A percentile compares a stretch with the other conserved stretches of the same genome.
These are phyloP conservation scores for Pheucticus melanocephalus DNA, from an alignment of 2,113 vertebrate genomes.

Conservation along the genomic window DNA sequence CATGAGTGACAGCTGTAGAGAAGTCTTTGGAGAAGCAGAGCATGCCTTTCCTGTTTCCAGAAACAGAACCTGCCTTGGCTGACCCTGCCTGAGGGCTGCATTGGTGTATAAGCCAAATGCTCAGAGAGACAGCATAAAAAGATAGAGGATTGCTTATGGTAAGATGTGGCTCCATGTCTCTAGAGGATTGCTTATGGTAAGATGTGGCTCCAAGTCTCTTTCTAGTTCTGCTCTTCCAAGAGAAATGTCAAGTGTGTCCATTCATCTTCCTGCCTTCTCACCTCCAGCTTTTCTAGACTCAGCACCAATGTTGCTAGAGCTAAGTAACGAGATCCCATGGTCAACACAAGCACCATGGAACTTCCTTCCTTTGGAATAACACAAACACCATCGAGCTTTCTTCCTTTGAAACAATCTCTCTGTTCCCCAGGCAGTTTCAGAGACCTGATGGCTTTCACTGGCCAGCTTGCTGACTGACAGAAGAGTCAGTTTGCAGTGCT, in stretches of 20 bases:
- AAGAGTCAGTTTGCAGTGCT: neutral
- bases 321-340: neutral
- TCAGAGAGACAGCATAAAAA: neutral
- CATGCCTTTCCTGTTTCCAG: constrained; percentile 18
- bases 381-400: neutral
- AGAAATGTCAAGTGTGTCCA: neutral
- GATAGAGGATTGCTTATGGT: neutral
- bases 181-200: neutral
- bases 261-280: neutral
- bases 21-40: constrained; percentile 22
- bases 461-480: neutral
- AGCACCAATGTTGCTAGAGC: accelerated
- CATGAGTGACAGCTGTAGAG: constrained; percentile 51
- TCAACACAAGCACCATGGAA: neutral
- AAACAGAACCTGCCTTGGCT: constrained; percentile 24
- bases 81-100: neutral
- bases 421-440: neutral
- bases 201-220: constrained; percentile 4
- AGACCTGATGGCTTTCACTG: neutral
- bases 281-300: neutral
- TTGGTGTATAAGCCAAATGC: neutral
- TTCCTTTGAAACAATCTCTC: neutral
- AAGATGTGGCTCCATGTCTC: constrained; percentile 20
- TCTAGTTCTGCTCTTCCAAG: neutral
- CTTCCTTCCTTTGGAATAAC: neutral